Percentiles rank a stretch among this genome's conserved stretches.
Conservation (phyloP, 2,797 vertebrate species). For the Leptoclinus maculatus region DNA sequence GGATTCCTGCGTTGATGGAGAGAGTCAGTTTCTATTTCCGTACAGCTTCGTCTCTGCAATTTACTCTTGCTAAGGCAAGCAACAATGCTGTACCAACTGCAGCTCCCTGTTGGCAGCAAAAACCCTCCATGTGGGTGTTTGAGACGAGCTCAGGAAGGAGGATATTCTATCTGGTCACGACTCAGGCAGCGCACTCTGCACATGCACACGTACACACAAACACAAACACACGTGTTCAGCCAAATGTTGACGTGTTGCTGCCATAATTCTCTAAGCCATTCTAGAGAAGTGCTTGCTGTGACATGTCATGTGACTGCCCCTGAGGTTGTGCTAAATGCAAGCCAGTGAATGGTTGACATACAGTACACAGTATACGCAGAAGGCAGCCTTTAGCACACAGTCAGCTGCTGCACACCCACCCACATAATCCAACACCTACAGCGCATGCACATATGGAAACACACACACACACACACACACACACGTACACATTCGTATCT, state of each 20-base stretch:
- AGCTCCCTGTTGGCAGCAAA: slow-evolving; percentile 37
- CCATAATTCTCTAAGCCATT: slow-evolving; percentile 37
- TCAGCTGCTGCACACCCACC: slow-evolving; percentile 29
- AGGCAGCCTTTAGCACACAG: slow-evolving; percentile 28
- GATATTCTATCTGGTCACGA: slow-evolving; percentile 70
- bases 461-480: not conserved
- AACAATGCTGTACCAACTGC: slow-evolving; percentile 1
- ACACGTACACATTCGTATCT: slow-evolving; percentile 37
- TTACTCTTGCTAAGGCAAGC: slow-evolving; percentile 1
- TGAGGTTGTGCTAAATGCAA: slow-evolving; percentile 37
- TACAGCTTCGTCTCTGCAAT: not conserved
- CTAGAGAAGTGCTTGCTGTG: slow-evolving; percentile 29
- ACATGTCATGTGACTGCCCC: slow-evolving; percentile 36
- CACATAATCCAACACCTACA: slow-evolving; percentile 38
- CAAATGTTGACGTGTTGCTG: slow-evolving; percentile 23
- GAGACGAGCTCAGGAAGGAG: slow-evolving; percentile 54
- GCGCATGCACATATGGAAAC: slow-evolving; percentile 35
- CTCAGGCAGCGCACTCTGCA: slow-evolving; percentile 41
- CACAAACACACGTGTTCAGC: slow-evolving; percentile 6
- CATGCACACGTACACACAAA: slow-evolving; percentile 1
- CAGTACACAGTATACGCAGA: slow-evolving; percentile 4
- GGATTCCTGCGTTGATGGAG: slow-evolving; percentile 30
- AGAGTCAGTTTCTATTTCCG: not conserved
- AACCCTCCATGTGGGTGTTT: slow-evolving; percentile 60
- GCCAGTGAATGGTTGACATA: slow-evolving; percentile 34